Base-by-base conservation (phyloP, 1,140 invertebrate species). In the Trissolcus basalis region DNA sequence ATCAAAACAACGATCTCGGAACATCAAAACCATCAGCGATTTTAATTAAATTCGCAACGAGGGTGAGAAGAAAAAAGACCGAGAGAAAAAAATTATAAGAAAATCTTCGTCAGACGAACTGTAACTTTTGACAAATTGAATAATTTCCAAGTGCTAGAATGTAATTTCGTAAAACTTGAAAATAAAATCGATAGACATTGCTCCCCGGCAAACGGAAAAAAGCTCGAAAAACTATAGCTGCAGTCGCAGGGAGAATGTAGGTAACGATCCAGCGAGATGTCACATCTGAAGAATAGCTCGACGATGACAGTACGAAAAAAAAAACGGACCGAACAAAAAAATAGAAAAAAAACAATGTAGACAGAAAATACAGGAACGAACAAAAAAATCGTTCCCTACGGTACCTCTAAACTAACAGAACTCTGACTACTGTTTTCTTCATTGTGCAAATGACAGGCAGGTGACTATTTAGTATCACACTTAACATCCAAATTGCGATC, bases 371-470 rank as follows among this genome's bases (percentile, higher is more conserved):
- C 19, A 27, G 19, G 19, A 44, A 14, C 13, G 43, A 44, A 44
- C 15, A 55, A n/a, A 27, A 55, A 55, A 44, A 11, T 39, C 19
- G 36, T 39, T 69, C 50, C 70, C 70, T 73, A 73, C 63, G 32
- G 14, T 74, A 74, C 45, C 58, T 74, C 71, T 74, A 74, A 74
- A 63, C 64, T 75, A 75, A 75, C 59, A 75, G 56, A 58, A 67
- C 61, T 68, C 41, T 64, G 59, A 63, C 63, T 74, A 74, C 71
- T 59, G 54, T 11, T 69, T 68, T 64, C 53, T 59, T 75, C 43
- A 63, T 56, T 69, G 72, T 76, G 72, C 72, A 68, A 76, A 59
- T 69, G 61, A 67, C 72, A 76, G 72, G 72, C 72, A 76, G 60
- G 72, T 65, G 72, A 76, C 65, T 76, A 76, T 76, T 64, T 48